phyloP scores from a whole-genome alignment of 2,888 invertebrate genomes.

The Drosophila imparisetae region DNA sequence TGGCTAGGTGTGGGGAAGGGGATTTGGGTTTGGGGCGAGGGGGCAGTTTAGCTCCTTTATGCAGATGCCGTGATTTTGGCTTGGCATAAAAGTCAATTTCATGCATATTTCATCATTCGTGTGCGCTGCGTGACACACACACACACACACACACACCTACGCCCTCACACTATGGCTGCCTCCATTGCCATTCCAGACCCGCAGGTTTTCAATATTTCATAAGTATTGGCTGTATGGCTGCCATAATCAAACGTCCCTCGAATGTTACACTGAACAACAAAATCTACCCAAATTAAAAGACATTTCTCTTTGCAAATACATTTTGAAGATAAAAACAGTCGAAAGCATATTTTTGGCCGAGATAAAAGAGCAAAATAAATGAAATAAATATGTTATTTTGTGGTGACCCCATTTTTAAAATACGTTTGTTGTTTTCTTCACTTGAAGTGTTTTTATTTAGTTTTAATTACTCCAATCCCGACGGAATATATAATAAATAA shows the following conservation, averaged over 20 bases:
- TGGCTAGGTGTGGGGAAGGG: too few species aligned
- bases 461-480: not conserved
- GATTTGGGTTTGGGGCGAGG: too few species aligned
- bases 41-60: slow-evolving; percentile 45
- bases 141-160: slow-evolving; percentile 26
- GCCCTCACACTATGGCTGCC: slow-evolving; percentile 27
- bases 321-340: not conserved
- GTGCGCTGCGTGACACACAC: slow-evolving; percentile 53
- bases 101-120: slow-evolving; percentile 76
- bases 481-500: not conserved
- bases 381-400: not conserved
- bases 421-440: not conserved
- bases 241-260: slow-evolving; percentile 67
- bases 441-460: not conserved
- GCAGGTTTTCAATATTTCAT: slow-evolving; percentile 76
- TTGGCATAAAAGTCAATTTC: slow-evolving; percentile 77
- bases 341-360: not conserved
- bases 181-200: slow-evolving; percentile 36
- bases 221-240: slow-evolving; percentile 68
- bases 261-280: slow-evolving; percentile 58
- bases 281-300: not conserved
- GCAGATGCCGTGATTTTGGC: slow-evolving; percentile 75
- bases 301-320: not conserved
- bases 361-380: not conserved
- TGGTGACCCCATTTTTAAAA: not conserved